These are phyloP conservation scores for Cephalotes varians DNA, from an alignment of 2,888 invertebrate species.

Conservation along the genomic window DNA sequence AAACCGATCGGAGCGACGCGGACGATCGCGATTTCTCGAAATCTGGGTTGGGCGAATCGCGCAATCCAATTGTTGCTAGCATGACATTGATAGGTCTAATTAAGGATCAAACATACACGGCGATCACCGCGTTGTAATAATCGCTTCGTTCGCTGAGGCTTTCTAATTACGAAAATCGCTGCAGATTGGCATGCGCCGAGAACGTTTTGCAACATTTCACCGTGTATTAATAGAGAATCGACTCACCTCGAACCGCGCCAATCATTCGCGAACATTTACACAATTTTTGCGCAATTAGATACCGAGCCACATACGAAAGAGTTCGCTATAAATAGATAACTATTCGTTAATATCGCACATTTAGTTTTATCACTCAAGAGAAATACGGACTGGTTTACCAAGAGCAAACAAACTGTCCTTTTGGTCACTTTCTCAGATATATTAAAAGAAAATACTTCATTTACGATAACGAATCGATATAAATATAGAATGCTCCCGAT, in stretches of 20 bases:
- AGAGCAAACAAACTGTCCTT: not conserved
- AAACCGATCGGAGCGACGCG: slow-evolving; percentile 25
- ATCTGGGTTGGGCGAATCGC: slow-evolving; percentile 48
- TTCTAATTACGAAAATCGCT: slow-evolving; percentile 57
- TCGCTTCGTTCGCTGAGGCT: slow-evolving; percentile 26
- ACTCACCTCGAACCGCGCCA: slow-evolving; percentile 21
- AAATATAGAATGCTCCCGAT: slow-evolving; percentile 30
- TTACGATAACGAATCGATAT: slow-evolving; percentile 5
- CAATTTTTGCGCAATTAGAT: slow-evolving; percentile 32
- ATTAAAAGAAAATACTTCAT: not conserved
- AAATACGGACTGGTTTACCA: slow-evolving; percentile 3
- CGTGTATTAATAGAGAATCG: slow-evolving; percentile 18
- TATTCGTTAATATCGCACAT: slow-evolving; percentile 25
- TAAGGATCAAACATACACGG: slow-evolving; percentile 44
- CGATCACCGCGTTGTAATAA: slow-evolving; percentile 24
- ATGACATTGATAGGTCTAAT: slow-evolving; percentile 44
- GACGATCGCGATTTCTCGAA: slow-evolving; percentile 38
- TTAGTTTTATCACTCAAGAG: slow-evolving; percentile 15
- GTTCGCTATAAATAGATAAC: slow-evolving; percentile 30
- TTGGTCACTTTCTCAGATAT: slow-evolving; percentile 11
- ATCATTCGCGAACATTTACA: slow-evolving; percentile 21
- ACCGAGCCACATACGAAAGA: not conserved
- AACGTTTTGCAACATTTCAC: slow-evolving; percentile 34
- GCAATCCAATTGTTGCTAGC: slow-evolving; percentile 61
- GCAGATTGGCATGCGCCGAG: not conserved